phyloP scores from a whole-genome alignment of 1,140 invertebrate genomes.

The Listronotus bonariensis region DNA sequence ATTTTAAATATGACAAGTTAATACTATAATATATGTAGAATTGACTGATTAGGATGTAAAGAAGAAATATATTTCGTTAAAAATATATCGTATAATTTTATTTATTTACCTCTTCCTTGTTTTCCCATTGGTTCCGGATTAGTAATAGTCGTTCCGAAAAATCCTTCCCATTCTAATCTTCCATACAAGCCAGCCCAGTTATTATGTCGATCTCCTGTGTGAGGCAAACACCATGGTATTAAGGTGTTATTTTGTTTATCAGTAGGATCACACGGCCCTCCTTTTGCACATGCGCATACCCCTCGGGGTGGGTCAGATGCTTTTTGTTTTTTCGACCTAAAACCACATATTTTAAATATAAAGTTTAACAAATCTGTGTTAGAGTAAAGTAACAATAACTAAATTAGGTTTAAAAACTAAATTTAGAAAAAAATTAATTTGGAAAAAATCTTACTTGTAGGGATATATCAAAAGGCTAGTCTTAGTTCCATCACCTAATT shows the following conservation, averaged over 20 bases:
- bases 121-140: constrained; percentile 92
- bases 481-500: constrained; percentile 70
- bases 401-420: too few relatives aligned
- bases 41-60: background rate
- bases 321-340: constrained; percentile 72
- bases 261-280: constrained; percentile 68
- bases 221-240: constrained; percentile 89
- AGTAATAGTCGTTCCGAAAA: constrained; percentile 85
- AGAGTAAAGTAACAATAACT: too few relatives aligned
- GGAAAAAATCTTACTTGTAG: constrained; percentile 39
- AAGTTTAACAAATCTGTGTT: too few relatives aligned
- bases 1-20: too few relatives aligned
- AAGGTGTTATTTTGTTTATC: constrained; percentile 84
- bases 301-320: constrained; percentile 68
- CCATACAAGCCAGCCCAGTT: constrained; percentile 82
- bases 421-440: background rate
- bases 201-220: constrained; percentile 85
- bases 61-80: background rate
- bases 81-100: background rate
- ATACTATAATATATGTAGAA: too few relatives aligned
- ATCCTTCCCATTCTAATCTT: constrained; percentile 82
- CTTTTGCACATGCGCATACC: constrained; percentile 77
- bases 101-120: constrained; percentile 66
- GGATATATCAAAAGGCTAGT: constrained; percentile 65
- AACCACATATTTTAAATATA: background rate